Base-by-base conservation (phyloP, 1,140 invertebrate genomes). In the Pseudomyrmex dendroicus region DNA sequence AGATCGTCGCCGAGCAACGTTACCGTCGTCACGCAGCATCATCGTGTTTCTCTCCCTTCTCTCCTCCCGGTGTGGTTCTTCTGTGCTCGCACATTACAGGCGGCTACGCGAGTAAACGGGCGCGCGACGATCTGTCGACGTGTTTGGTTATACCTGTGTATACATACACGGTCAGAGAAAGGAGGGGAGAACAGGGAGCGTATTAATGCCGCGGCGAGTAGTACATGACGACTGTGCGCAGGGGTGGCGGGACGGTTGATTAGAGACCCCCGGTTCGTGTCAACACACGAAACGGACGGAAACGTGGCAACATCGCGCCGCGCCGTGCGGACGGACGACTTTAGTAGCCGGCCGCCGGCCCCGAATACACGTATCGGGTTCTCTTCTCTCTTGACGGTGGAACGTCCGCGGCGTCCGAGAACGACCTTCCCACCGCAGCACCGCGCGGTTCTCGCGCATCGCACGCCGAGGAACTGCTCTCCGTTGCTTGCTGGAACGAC, bases 311-410 rank as follows among this genome's bases (percentile, higher is more conserved):
- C 91, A 82, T 72, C 67, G 89, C 68, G 25, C 52, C 25, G 76
- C 35, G 90, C 63, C 46, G 57, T 10, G 59, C 73, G 73, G 48
- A 63, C 77, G 84, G 64, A 78, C 84, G 87, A 90, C 89, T 90
- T 90, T 90, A 90, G 89, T 90, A 90, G 89, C 88, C 88, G 88
- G 84, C 83, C 89, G 89, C 68, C 87, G 78, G 54, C 73, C 66
- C 82, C 85, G 83, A 84, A 85, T 77, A 86, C 76, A 87, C 84
- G 86, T 72, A 68, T 78, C 72, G 3, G 52, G 25, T 54, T 15
- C 35, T 17, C 20, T 10, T 77, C 76, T 63, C 74, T 22, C 25
- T 56, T 83, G 35, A 35, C 82, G 78, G 86, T 88, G 87, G 87
- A 88, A 88, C 86, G 87, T 88, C 83, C 86, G 86, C 83, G 35